Conservation (phyloP, 2,888 invertebrate genomes). For the Panzeria rudis region DNA sequence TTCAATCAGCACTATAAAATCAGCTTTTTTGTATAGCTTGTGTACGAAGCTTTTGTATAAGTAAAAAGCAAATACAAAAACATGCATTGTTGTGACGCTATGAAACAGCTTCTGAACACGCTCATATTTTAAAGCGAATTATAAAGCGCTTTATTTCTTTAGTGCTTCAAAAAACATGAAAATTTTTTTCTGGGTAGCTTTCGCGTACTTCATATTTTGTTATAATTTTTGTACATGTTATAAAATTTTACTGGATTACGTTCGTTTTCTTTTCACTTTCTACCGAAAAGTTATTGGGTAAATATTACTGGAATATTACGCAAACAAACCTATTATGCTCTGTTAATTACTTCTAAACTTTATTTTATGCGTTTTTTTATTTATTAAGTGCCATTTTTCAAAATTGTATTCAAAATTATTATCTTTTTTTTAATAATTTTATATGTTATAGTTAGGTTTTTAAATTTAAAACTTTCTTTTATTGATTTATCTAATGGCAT, state of each 20-base stretch:
- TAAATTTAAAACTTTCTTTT: background rate
- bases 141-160: no score
- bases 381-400: slow-evolving; percentile 48
- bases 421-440: background rate
- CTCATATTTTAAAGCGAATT: no score
- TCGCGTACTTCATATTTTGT: background rate
- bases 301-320: no score
- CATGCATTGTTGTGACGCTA: no score
- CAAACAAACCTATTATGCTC: background rate
- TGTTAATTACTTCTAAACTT: background rate
- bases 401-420: slow-evolving; percentile 18
- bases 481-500: background rate
- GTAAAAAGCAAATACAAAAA: no score
- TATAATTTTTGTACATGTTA: background rate
- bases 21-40: no score
- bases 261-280: background rate
- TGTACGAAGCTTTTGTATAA: no score
- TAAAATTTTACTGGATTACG: background rate
- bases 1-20: no score
- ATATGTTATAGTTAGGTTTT: background rate
- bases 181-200: no score
- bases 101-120: no score
- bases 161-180: no score
- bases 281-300: background rate
- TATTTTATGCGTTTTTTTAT: background rate